A percentile compares a stretch with the other conserved stretches of the same genome.
Evolutionary conservation across 2,797 vertebrate genomes (phyloP).

Genomic region (Lacerta viridis): DNA sequence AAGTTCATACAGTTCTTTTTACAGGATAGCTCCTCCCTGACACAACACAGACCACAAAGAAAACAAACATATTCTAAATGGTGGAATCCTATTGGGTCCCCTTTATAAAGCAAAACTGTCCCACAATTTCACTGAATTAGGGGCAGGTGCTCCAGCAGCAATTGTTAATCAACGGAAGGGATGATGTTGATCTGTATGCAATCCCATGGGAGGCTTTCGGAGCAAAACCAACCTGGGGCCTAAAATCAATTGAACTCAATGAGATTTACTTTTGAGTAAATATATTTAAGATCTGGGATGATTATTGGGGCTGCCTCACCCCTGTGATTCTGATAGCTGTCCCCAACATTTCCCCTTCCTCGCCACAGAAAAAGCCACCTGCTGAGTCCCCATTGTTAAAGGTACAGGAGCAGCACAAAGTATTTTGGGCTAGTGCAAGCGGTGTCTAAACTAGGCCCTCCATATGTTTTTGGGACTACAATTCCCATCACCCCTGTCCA

Average conservation of each 20-base stretch:
- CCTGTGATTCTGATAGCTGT: background rate
- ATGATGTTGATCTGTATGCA: background rate
- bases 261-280: background rate
- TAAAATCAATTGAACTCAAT: background rate
- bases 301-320: background rate
- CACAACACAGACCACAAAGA: conserved; percentile 13
- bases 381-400: background rate
- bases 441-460: background rate
- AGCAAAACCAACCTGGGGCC: background rate
- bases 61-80: background rate
- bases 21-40: background rate
- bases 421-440: background rate
- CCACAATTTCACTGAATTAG: background rate
- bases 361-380: background rate
- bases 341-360: background rate
- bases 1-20: background rate
- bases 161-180: background rate
- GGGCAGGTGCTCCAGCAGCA: conserved; percentile 20
- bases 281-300: background rate
- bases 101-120: background rate
- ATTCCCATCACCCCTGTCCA: too few relatives aligned
- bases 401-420: background rate
- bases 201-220: background rate
- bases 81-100: background rate
- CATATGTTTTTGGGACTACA: too few relatives aligned